Conservation (phyloP, 2,113 vertebrate genomes). For the Hipposideros armiger region DNA sequence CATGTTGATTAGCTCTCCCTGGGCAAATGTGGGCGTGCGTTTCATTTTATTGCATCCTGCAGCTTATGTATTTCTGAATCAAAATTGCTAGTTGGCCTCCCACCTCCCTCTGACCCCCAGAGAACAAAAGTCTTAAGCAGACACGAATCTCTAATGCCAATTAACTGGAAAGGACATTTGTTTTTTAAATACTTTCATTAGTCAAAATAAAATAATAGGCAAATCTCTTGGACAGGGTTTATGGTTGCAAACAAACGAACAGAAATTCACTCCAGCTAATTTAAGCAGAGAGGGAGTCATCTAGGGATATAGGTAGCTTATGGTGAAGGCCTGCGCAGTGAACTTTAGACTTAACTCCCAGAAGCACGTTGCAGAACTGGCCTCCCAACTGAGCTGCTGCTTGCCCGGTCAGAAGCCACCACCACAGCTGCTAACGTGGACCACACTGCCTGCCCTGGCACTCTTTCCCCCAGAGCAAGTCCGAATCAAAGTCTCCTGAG, state of each 20-base stretch:
- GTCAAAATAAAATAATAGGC: neutral
- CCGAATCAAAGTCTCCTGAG: neutral
- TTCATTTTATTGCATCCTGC: neutral
- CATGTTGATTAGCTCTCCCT: neutral
- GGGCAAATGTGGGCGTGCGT: neutral
- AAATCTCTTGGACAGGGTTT: neutral
- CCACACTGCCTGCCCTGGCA: neutral
- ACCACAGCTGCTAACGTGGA: neutral
- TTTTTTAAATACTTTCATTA: neutral
- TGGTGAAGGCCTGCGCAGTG: neutral
- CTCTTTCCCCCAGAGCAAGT: neutral
- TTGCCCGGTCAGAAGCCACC: neutral
- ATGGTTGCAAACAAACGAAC: neutral
- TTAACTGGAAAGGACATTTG: neutral
- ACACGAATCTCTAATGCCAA: neutral
- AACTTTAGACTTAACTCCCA: neutral
- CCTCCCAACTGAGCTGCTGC: neutral
- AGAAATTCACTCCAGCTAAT: neutral
- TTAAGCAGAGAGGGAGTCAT: neutral
- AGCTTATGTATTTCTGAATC: neutral
- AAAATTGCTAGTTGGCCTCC: neutral
- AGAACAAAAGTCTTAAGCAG: neutral
- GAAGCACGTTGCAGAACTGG: neutral
- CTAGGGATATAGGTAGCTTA: neutral
- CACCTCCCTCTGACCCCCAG: accelerated